Conservation (phyloP, 2,888 invertebrate species). For the Schizaphis graminum region DNA sequence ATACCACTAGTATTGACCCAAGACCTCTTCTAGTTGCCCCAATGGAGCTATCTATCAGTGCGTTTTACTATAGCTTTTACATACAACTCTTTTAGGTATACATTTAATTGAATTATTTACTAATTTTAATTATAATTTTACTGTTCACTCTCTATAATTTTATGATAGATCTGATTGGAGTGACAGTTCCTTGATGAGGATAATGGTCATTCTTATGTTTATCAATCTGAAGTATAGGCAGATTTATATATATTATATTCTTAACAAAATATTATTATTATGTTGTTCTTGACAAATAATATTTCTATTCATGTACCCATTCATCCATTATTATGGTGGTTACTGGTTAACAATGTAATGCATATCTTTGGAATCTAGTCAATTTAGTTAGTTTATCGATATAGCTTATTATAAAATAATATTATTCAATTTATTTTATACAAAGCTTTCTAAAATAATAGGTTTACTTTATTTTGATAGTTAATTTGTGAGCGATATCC, state of each 20-base stretch:
- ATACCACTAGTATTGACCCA: no score
- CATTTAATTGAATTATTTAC: neutral
- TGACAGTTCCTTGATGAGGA: neutral
- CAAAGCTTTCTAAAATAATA: slow-evolving; percentile 20
- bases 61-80: neutral
- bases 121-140: neutral
- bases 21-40: no score
- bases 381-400: slow-evolving; percentile 24
- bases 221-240: neutral
- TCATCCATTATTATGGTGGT: neutral
- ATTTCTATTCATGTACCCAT: neutral
- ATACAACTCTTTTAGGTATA: neutral
- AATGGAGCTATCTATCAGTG: neutral
- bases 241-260: neutral
- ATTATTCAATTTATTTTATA: slow-evolving; percentile 3
- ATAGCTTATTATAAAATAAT: slow-evolving; percentile 1
- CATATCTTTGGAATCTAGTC: neutral
- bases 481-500: neutral
- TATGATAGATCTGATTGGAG: neutral
- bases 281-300: neutral
- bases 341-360: neutral
- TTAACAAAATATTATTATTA: neutral
- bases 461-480: neutral
- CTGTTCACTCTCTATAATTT: neutral
- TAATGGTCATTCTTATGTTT: neutral